These are phyloP conservation scores for Dasypus novemcinctus DNA, from an alignment of 2,113 vertebrate genomes.

Conservation along the genomic window DNA sequence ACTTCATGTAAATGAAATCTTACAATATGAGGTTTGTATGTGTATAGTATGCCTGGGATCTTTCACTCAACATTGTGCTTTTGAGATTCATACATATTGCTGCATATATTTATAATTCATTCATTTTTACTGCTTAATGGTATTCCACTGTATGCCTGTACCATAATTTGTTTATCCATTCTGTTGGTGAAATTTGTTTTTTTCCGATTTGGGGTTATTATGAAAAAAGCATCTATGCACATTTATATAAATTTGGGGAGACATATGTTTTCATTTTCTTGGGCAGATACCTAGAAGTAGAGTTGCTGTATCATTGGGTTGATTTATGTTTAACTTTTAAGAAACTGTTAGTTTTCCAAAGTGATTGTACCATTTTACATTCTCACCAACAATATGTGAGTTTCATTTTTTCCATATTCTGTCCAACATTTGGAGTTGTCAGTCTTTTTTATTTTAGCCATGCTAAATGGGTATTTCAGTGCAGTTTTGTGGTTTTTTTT, in stretches of 20 bases:
- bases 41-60: background rate
- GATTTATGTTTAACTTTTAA: background rate
- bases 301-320: constrained; percentile 16
- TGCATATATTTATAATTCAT: too few relatives aligned
- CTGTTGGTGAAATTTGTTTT: constrained; percentile 14
- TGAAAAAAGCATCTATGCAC: background rate
- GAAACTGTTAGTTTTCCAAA: too few relatives aligned
- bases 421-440: too few relatives aligned
- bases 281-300: background rate
- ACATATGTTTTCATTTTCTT: background rate
- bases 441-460: background rate
- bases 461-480: background rate
- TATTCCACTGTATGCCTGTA: too few relatives aligned
- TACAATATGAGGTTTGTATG: background rate
- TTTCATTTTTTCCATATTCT: too few relatives aligned
- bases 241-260: background rate
- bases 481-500: too few relatives aligned
- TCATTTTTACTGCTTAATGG: too few relatives aligned
- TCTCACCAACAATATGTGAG: too few relatives aligned
- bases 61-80: background rate
- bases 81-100: too few relatives aligned
- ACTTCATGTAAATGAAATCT: background rate
- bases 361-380: too few relatives aligned
- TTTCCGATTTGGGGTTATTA: background rate
- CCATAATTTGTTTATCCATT: too few relatives aligned